Conservation (phyloP, 2,113 vertebrate species). For the Litocranius walleri region DNA sequence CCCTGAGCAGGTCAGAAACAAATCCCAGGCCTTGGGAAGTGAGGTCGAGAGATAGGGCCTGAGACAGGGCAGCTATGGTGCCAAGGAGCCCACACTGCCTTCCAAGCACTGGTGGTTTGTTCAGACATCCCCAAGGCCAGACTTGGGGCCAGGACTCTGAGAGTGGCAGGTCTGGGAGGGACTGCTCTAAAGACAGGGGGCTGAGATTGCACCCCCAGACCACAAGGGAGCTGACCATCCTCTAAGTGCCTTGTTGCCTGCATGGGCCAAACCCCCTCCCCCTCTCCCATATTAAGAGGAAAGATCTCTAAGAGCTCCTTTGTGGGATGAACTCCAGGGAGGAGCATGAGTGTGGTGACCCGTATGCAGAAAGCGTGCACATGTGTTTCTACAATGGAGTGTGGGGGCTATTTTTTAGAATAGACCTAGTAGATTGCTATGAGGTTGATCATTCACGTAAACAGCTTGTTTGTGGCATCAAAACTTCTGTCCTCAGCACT, state of each 20-base stretch:
- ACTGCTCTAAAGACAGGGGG: background rate
- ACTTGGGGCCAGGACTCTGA: background rate
- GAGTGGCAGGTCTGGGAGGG: too few species aligned
- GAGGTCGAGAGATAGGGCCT: background rate
- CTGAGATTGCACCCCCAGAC: background rate
- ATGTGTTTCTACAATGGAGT: fast-evolving
- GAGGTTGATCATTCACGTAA: background rate
- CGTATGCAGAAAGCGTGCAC: fast-evolving
- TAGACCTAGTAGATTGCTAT: background rate
- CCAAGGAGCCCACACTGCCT: background rate
- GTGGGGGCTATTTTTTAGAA: background rate
- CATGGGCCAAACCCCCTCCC: background rate
- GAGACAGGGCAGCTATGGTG: background rate
- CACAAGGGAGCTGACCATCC: background rate
- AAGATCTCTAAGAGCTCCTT: background rate
- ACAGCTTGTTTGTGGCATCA: background rate
- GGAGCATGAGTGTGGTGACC: background rate
- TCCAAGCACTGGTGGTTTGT: background rate
- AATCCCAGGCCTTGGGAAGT: background rate
- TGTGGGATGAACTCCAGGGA: background rate
- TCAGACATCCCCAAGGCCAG: background rate
- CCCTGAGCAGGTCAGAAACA: background rate
- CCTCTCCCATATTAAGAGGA: background rate
- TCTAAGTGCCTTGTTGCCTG: background rate
- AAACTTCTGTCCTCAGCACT: background rate